Evolutionary conservation across 2,797 vertebrate genomes (phyloP).

Genomic region (Labeo calbasu): DNA sequence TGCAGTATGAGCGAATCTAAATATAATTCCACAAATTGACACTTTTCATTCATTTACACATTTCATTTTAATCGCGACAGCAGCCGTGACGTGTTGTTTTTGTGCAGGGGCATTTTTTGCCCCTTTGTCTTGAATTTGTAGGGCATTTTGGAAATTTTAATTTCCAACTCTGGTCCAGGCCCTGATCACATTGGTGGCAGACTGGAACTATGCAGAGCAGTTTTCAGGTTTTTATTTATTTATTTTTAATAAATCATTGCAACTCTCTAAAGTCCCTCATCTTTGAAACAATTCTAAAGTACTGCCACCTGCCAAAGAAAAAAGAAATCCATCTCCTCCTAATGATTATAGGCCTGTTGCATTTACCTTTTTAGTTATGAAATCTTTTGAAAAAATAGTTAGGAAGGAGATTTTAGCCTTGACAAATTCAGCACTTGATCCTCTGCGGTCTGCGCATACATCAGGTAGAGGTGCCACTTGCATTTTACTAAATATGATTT

Average conservation of each 20-base stretch:
- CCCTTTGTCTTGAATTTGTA: no score
- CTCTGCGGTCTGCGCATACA: not conserved
- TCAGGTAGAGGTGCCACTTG: not conserved
- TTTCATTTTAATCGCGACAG: no score
- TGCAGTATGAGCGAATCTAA: no score
- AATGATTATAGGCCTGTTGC: no score
- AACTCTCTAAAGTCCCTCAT: not conserved
- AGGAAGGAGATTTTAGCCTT: not conserved
- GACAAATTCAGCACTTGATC: not conserved
- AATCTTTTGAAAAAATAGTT: not conserved
- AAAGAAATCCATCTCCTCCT: not conserved
- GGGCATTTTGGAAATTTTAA: no score
- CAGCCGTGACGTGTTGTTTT: no score
- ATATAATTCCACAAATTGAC: no score
- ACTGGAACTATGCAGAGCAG: not conserved
- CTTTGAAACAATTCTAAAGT: not conserved
- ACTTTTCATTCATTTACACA: no score
- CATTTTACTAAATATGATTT: not conserved
- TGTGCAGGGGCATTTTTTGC: no score
- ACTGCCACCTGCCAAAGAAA: not conserved
- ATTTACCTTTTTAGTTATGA: no score
- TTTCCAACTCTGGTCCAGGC: no score
- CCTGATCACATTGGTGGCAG: not conserved
- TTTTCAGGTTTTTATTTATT: not conserved
- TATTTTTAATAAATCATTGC: not conserved